Evolutionary conservation across 2,113 vertebrate species (phyloP), one percentile per base, ranked within the genome.

Genomic region (Oophaga pumilio): DNA sequence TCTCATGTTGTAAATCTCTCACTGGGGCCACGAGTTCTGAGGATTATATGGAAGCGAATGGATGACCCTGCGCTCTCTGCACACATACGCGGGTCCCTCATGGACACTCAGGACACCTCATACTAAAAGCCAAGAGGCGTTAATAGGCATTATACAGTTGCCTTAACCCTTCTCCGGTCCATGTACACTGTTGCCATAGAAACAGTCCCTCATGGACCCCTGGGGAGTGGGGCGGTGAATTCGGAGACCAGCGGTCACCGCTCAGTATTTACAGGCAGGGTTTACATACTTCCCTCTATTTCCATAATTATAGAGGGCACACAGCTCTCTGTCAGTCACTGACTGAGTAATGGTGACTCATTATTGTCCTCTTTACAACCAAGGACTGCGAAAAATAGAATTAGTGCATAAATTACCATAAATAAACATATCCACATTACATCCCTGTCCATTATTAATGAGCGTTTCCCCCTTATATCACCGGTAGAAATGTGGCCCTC

Each of bases 131-230:
- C 86, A 87, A 88, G 83, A 83, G 60, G 60, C 80, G 82, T 83
- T 88, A 83, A 71, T 66, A 14, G 15, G 43, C 77, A 83, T 83
- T 76, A 66, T 60, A 82, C 74, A 24, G 79, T 69, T 81, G 60
- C 53, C 20, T 74, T 87, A 87, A 88, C 80, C 71, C 86, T 56
- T 33, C 57, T 59, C 79, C 66, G 69, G n/a, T 33, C 69, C 80
- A 56, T 62, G 71, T 56, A 80, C 71, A 56, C 69, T 50, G 86
- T 88, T 88, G 69, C 80, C 71, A 88, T 88, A 56, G 86, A 88
- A 59, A 88, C 69, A n/a, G 66, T 68, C 52, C 80, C 59, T 50
- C 60, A 24, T 64, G 71, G 71, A 83, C 56, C 86, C 50, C 86
- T 53, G 69, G 79, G 62, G 77, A 26, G 52, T n/a, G 57, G 43